Conservation (phyloP, 92 coral and sea anemone genomes). For the Metridium senile region DNA sequence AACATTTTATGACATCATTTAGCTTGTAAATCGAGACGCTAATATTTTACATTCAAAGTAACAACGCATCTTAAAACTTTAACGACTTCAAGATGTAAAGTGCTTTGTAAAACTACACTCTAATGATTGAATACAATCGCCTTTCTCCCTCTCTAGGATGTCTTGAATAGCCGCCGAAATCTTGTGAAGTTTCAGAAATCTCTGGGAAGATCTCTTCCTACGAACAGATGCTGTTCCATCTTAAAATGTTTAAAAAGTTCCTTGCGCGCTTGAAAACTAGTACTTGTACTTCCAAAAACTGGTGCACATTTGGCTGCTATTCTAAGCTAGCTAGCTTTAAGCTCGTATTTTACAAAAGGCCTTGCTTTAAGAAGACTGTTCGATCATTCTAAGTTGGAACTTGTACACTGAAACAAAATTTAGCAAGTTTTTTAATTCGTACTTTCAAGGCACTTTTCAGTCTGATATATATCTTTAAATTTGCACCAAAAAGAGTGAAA, state of each 20-base stretch:
- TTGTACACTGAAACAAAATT: no score
- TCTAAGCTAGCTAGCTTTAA: no score
- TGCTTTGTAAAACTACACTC: conserved; percentile 4
- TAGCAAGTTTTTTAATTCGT: no score
- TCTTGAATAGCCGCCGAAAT: conserved; percentile 19
- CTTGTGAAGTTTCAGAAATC: conserved; percentile 23
- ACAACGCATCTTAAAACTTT: neutral
- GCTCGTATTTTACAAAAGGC: neutral
- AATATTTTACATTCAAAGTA: neutral
- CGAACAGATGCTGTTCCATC: neutral
- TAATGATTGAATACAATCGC: conserved; percentile 8
- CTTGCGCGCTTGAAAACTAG: neutral
- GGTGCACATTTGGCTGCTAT: no score
- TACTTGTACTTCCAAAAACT: neutral
- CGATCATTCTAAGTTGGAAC: no score
- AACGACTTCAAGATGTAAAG: neutral
- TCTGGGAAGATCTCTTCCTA: conserved; percentile 34
- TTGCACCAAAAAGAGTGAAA: no score
- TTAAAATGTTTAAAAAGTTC: conserved; percentile 18
- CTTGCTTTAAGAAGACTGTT: neutral
- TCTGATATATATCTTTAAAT: no score
- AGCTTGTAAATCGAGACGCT: neutral
- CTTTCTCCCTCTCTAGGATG: neutral
- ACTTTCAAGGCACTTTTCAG: no score
- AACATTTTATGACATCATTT: neutral